Base-by-base conservation (phyloP, 2,113 vertebrate species). In the Psephotus haematonotus region DNA sequence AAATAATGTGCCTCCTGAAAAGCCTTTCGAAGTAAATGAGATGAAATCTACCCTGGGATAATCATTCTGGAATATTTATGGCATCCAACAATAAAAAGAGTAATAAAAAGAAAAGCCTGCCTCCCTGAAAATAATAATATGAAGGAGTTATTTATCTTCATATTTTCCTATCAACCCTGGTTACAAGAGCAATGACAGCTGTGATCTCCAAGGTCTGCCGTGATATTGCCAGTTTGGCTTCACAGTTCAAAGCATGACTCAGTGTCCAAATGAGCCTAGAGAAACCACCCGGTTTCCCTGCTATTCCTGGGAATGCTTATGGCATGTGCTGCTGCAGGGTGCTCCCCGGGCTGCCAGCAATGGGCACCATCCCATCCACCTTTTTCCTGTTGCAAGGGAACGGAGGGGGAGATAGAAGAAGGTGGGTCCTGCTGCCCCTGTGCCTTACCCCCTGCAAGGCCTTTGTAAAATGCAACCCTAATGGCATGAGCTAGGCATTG, bases 41-140 rank as follows among this genome's bases (percentile, higher is more conserved):
- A 97, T 93, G 91, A 94, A 95, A 95, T 96, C 94, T 96, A 96
- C 76, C 90, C 81, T 68, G 76, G 80, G 94, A 94, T 95, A 96
- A 95, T 92, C n/a, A 95, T 96, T 94, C 88, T 78, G 67, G 92
- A 95, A 96, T 93, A 97, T 97, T 96, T 97, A 96, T 95, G 90
- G 89, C 92, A 72, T 78, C 44, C 82, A 95, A 94, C 91, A 94
- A 94, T 94, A 95, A 96, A 97, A 95, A 92, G 78, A 92, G 91
- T 95, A 97, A 95, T 96, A 96, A 95, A 94, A 96, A 82, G 80
- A 92, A 97, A 97, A 95, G 82, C 64, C 71, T 80, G 86, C 88
- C 90, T 96, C 91, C 68, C 50, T 70, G 76, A 94, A 97, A 96
- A 95, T 94, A 95, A 95, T 93, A 93, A 92, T 80, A 96, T 25